Base-by-base conservation (phyloP, 2,797 vertebrate genomes). In the Agapornis canus region DNA sequence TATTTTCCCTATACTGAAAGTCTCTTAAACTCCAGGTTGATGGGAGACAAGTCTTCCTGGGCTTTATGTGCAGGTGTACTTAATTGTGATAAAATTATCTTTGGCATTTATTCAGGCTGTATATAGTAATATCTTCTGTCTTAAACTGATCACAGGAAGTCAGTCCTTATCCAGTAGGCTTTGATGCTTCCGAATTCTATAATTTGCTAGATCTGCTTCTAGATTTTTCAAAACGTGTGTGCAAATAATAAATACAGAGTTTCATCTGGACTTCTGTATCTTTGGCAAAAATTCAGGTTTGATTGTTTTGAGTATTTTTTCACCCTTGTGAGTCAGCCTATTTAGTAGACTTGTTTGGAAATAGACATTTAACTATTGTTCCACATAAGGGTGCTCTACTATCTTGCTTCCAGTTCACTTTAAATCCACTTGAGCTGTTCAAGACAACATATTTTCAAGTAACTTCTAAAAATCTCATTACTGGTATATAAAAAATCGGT, bases 251-350 rank as follows among this genome's bases (percentile, higher is more conserved):
- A 63, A 66, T 78, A 54, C 21, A 27, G 3, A 3, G 0, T 2
- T 42, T 77, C 61, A 47, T 22, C 48, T 48, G 39, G 32, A 23
- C 22, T 32, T 63, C 15, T 37, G 3, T 23, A 47, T n/a, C 7
- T 23, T 86, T n/a, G 23, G 18, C 15, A 85, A 61, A 77, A 86
- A 57, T 61, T 10, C 7, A 68, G 6, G 1, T 39, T 51, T 70
- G 35, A 12, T 70, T 26, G 32, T 3, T 57, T 32, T 57, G 14
- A 16, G 17, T 71, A 32, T 8, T 47, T 63, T 59, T 29, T 10
- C 0, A 43, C 0, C 18, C 8, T 17, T 27, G 8, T 25, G 20
- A 4, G 7, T 76, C 10, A 47, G 1, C 71, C 70, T 78, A 22
- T 32, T 73, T 60, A 71, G 3, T 22, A 60, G 9, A 27, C 13